These are phyloP conservation scores for Lithodes maja DNA, from an alignment of 2,888 invertebrate genomes.

Conservation along the genomic window DNA sequence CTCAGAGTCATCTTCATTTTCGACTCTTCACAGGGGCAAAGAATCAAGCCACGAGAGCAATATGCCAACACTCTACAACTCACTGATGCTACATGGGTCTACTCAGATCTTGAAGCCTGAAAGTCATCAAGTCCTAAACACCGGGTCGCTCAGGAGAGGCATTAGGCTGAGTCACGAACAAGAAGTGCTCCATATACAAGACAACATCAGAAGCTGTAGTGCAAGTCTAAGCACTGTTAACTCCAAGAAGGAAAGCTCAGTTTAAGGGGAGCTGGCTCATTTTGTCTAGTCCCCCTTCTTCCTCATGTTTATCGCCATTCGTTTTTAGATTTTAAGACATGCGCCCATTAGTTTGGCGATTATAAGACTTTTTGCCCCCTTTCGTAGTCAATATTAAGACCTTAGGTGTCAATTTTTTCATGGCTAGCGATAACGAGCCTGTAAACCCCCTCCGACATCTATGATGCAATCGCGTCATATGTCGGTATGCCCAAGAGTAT, in stretches of 20 bases:
- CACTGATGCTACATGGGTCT: constrained; percentile 35
- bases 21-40: constrained; percentile 16
- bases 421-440: too few relatives aligned
- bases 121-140: constrained; percentile 26
- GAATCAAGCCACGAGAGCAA: too few relatives aligned
- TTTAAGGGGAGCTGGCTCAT: constrained; percentile 33
- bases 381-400: too few relatives aligned
- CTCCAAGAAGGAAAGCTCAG: constrained; percentile 57
- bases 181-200: constrained; percentile 50
- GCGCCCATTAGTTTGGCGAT: too few relatives aligned
- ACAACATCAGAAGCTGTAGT: constrained; percentile 49
- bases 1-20: constrained; percentile 36
- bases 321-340: too few relatives aligned
- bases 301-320: too few relatives aligned
- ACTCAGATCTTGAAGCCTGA: background rate
- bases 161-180: constrained; percentile 46
- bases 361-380: too few relatives aligned
- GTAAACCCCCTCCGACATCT: too few relatives aligned
- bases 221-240: constrained; percentile 46
- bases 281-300: too few relatives aligned
- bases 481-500: too few relatives aligned
- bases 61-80: constrained; percentile 58
- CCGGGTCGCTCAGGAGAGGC: constrained; percentile 55
- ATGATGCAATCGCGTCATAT: too few relatives aligned
- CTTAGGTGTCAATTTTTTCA: too few relatives aligned